Evolutionary conservation across 2,113 vertebrate species (phyloP).

Genomic region (Ia io): DNA sequence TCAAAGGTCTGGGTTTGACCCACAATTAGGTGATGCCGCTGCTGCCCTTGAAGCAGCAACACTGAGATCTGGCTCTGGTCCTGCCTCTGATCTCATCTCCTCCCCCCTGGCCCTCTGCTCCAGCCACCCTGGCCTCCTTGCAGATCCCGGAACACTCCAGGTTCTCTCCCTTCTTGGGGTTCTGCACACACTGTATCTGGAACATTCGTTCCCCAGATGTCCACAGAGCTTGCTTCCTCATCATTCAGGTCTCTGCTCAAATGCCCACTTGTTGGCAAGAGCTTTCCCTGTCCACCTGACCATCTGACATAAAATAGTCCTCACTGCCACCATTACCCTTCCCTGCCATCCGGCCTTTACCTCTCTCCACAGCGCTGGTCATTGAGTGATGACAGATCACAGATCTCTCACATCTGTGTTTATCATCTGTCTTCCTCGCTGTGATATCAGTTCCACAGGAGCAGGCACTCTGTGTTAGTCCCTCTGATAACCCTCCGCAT

Average conservation of each 20-base stretch:
- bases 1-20: background rate
- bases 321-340: background rate
- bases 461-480: background rate
- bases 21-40: no score
- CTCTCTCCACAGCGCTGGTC: fast-evolving
- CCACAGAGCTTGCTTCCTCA: background rate
- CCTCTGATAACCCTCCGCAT: background rate
- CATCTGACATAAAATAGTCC: background rate
- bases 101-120: background rate
- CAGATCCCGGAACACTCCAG: background rate
- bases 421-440: background rate
- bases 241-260: background rate
- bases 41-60: fast-evolving
- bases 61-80: background rate
- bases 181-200: background rate
- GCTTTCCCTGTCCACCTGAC: background rate
- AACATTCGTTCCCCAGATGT: background rate
- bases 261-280: background rate
- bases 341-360: background rate
- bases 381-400: background rate
- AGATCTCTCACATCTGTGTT: background rate
- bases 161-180: background rate
- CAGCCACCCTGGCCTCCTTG: background rate
- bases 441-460: background rate
- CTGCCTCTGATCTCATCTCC: background rate